phyloP scores from a whole-genome alignment of 2,113 vertebrate genomes.

The Istiophorus platypterus region DNA sequence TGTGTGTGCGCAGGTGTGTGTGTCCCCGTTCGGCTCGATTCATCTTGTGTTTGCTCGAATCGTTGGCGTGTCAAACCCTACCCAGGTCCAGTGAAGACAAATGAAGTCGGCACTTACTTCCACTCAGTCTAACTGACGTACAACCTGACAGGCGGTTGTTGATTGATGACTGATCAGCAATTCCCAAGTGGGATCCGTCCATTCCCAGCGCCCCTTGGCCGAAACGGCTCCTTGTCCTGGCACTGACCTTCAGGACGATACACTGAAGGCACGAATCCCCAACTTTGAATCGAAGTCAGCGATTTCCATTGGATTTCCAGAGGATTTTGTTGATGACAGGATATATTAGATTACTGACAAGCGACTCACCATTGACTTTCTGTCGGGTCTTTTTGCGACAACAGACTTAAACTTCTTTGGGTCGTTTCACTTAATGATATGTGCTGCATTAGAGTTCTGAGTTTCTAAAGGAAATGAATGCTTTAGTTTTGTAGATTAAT shows the following conservation, averaged over 20 bases:
- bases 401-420: too few species aligned
- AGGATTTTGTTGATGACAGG: not conserved
- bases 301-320: not conserved
- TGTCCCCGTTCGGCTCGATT: slow-evolving; percentile 20
- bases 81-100: slow-evolving; percentile 39
- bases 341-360: not conserved
- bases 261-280: not conserved
- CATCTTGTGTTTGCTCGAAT: slow-evolving; percentile 21
- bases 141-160: not conserved
- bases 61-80: not conserved
- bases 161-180: slow-evolving; percentile 49
- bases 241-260: not conserved
- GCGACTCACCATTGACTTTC: too few species aligned
- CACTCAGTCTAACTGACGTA: slow-evolving; percentile 45
- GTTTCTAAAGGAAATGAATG: too few species aligned
- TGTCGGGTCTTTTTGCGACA: not conserved
- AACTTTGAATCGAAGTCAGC: not conserved
- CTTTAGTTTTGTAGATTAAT: too few species aligned
- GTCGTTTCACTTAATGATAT: too few species aligned
- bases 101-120: slow-evolving; percentile 41
- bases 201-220: not conserved
- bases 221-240: not conserved
- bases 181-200: slow-evolving; percentile 21
- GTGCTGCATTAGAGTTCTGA: too few species aligned
- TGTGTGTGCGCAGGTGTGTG: not conserved